Percentiles rank a stretch among this genome's conserved stretches.
phyloP scores from a whole-genome alignment of 2,888 invertebrate species.

The Herminia tarsipennalis region DNA sequence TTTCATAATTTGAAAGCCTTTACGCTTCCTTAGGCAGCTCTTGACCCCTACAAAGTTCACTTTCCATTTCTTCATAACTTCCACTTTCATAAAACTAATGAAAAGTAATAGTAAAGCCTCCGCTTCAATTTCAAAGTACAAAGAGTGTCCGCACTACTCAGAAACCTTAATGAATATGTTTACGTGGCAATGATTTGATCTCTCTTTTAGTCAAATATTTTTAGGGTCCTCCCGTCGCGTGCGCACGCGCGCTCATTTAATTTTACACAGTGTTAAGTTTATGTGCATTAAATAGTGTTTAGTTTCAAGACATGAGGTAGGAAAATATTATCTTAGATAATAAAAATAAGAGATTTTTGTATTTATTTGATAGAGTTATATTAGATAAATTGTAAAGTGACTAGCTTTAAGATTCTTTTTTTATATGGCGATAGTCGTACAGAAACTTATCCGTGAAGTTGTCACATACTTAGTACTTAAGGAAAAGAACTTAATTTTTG shows the following conservation, averaged over 20 bases:
- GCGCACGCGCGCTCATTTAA: conserved; percentile 57
- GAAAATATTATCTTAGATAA: conserved; percentile 83
- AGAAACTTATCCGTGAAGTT: conserved; percentile 65
- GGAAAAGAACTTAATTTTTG: conserved; percentile 69
- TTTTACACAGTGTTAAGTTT: conserved; percentile 73
- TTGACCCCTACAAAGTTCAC: conserved; percentile 13
- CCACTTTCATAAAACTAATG: conserved; percentile 28
- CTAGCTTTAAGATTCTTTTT: conserved; percentile 76
- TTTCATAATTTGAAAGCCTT: conserved; percentile 17
- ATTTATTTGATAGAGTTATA: conserved; percentile 85
- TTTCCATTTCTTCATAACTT: conserved; percentile 22
- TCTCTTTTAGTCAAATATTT: conserved; percentile 90
- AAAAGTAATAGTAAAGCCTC: conserved; percentile 46
- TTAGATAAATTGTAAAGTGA: conserved; percentile 85
- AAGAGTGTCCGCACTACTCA: conserved; percentile 62
- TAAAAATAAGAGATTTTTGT: conserved; percentile 81
- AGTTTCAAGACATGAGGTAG: conserved; percentile 83
- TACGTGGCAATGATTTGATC: conserved; percentile 90
- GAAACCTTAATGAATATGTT: conserved; percentile 65
- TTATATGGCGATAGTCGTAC: conserved; percentile 83
- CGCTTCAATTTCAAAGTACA: conserved; percentile 74
- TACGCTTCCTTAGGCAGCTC: conserved; percentile 34
- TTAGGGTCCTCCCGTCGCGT: conserved; percentile 75
- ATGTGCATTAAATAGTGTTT: conserved; percentile 71
- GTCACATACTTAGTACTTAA: conserved; percentile 78